Evolutionary conservation across 2,797 vertebrate genomes (phyloP), one percentile per base, ranked within the genome.

Genomic region (Enteromius mattozi): DNA sequence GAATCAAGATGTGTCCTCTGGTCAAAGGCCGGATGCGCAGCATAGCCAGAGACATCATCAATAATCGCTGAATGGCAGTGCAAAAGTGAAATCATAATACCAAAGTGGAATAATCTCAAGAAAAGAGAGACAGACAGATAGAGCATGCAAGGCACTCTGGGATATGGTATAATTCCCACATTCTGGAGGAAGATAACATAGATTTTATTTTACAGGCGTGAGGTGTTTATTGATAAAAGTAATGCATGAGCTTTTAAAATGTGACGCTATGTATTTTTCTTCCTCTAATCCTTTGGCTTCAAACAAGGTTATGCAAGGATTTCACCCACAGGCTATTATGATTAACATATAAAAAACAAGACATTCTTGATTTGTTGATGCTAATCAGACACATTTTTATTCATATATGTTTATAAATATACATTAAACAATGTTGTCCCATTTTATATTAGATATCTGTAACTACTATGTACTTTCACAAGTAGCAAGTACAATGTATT

Each of bases 11-110:
- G 80, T 87, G 78, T 86, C 2, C 90, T 91, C 85, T 85, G 56
- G 87, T 92, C 81, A 88, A 86, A 90, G 85, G 83, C 79, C 35
- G 59, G 82, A 68, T 74, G 81, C 14, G 33, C 81, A 63, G 72
- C 80, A 54, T 75, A 66, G 16, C 77, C 61, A 63, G 71, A 87
- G 81, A 90, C 80, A 87, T 88, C 80, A 85, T 88, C 89, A 88
- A 91, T 90, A 91, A 90, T 86, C 86, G 71, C 75, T 86, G 85
- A 91, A 91, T 89, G 87, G 87, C 90, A 90, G 76, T 71, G 37
- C 61, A 88, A 86, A 89, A 81, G 80, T 85, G 82, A 87, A 89
- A 90, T 84, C 83, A 84, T 81, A 81, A 86, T 77, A 80, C 56
- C 30, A 75, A 78, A 78, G 45, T 17, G 6, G 51, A 68, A 86